Evolutionary conservation across 2,113 vertebrate species (phyloP).

Genomic region (Cryptotis parvus): DNA sequence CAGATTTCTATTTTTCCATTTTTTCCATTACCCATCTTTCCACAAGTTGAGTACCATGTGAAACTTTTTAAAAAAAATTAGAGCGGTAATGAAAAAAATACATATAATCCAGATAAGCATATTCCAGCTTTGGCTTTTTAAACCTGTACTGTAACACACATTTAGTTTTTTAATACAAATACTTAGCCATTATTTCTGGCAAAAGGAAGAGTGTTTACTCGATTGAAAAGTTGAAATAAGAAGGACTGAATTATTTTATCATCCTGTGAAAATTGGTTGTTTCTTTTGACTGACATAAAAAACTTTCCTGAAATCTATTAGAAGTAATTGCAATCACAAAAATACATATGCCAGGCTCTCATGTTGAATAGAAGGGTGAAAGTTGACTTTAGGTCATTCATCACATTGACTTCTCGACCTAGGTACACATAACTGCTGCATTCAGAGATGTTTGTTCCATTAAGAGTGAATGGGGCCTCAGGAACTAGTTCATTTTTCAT

Average conservation of each 20-base stretch:
- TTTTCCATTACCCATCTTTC: too few relatives aligned
- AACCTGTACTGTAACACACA: conserved; percentile 18
- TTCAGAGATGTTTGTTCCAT: too few relatives aligned
- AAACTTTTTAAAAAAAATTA: conserved; percentile 54
- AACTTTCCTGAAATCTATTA: conserved; percentile 64
- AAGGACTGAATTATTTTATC: conserved; percentile 55
- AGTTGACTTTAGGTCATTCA: background rate
- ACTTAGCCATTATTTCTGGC: conserved; percentile 65
- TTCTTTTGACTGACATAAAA: conserved; percentile 66
- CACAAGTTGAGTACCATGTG: conserved; percentile 46
- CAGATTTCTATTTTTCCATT: conserved; percentile 66
- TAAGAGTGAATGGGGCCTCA: too few relatives aligned
- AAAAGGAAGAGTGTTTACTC: conserved; percentile 62
- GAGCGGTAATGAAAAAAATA: conserved; percentile 58
- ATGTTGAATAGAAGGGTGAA: conserved; percentile 67
- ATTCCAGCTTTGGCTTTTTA: conserved; percentile 59
- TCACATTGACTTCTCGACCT: too few relatives aligned
- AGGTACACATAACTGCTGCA: too few relatives aligned
- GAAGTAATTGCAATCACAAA: conserved; percentile 63
- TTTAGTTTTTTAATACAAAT: conserved; percentile 77
- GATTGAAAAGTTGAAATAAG: conserved; percentile 60
- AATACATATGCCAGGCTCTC: conserved; percentile 49
- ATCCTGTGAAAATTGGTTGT: conserved; percentile 53
- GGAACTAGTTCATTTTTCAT: too few relatives aligned
- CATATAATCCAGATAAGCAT: conserved; percentile 30